phyloP scores from a whole-genome alignment of 1,140 invertebrate species.

The Bombus turneri region DNA sequence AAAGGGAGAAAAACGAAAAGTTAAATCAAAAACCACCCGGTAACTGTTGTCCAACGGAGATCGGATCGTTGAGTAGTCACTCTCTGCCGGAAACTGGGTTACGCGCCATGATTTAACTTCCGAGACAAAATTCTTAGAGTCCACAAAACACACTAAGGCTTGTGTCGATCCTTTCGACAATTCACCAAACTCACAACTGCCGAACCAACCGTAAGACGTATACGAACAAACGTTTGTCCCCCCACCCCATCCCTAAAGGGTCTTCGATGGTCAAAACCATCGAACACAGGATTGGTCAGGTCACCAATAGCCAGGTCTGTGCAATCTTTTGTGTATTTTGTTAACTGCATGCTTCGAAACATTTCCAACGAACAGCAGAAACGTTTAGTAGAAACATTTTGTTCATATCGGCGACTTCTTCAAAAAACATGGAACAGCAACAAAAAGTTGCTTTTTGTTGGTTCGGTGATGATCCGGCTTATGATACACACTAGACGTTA shows the following conservation, averaged over 20 bases:
- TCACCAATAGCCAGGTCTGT: rapidly evolving
- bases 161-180: neutral
- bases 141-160: neutral
- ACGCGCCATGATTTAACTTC: neutral
- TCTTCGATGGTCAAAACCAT: neutral
- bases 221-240: neutral
- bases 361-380: too few relatives aligned
- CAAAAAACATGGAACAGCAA: too few relatives aligned
- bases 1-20: conserved; percentile 8
- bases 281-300: neutral
- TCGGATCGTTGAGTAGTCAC: neutral
- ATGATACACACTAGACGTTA: neutral
- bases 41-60: neutral
- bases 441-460: too few relatives aligned
- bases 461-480: too few relatives aligned
- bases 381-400: too few relatives aligned
- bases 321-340: rapidly evolving
- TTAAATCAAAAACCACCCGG: conserved; percentile 48
- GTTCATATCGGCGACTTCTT: too few relatives aligned
- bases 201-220: neutral
- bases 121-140: neutral
- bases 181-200: neutral
- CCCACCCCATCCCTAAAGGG: too few relatives aligned
- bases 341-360: too few relatives aligned
- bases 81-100: neutral